Conservation (phyloP, 1,140 invertebrate species). For the Drosophila parabipectinata region DNA sequence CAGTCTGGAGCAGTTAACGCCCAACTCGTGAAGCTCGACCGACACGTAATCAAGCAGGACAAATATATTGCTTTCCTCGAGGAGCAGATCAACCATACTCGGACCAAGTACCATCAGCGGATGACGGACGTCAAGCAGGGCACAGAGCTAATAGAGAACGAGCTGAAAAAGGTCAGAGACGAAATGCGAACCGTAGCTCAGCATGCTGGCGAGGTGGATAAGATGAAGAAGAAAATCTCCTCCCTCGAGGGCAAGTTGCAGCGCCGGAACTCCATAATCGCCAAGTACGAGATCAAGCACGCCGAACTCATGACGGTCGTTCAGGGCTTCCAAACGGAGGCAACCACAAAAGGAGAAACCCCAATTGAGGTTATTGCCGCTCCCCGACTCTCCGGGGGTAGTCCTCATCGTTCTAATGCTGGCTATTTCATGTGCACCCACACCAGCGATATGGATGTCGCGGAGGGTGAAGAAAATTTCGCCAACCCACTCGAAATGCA, state of each 20-base stretch:
- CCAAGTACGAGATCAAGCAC: conserved; percentile 49
- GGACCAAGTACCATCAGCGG: conserved; percentile 49
- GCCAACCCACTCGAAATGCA: neutral
- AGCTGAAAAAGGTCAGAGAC: conserved; percentile 32
- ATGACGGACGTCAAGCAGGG: conserved; percentile 43
- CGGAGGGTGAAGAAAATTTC: neutral
- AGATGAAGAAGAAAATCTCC: conserved; percentile 14
- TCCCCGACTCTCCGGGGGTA: neutral
- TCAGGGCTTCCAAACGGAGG: neutral
- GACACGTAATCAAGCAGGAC: conserved; percentile 37
- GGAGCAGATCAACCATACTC: conserved; percentile 51
- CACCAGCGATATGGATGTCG: neutral
- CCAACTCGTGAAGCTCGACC: conserved; percentile 14
- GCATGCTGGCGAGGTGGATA: conserved; percentile 39
- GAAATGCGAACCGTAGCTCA: conserved; percentile 42
- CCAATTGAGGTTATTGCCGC: neutral
- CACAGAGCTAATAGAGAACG: conserved; percentile 36
- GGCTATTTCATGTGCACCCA: neutral
- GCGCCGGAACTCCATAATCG: conserved; percentile 48
- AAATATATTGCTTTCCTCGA: conserved; percentile 54
- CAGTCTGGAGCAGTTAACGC: neutral
- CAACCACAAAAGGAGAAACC: neutral
- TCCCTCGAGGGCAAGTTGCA: conserved; percentile 32
- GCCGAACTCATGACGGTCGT: conserved; percentile 28
- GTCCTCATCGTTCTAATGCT: neutral